Evolutionary conservation across 1,140 invertebrate genomes (phyloP), one percentile per base, ranked within the genome.

Genomic region (Cotesia glomerata): DNA sequence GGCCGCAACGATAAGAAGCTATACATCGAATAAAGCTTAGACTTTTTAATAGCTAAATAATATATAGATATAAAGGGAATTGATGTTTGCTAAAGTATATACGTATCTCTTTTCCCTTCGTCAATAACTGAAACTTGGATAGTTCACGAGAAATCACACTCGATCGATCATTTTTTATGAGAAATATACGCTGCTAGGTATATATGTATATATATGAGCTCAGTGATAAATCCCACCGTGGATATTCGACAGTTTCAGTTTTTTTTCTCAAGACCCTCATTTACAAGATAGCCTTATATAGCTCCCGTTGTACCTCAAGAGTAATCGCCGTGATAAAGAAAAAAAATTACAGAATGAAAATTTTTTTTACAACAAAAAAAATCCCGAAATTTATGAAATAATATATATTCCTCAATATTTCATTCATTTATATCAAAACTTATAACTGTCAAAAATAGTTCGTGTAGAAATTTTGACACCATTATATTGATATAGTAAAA

Each of bases 131-230:
- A 11, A 9, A 8, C 39, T 45, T 45, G 65, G 18, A 5, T 45
- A 18, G 7, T 34, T 4, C 13, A 32, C 49, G 63, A 72, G 18
- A 72, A 67, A 74, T 73, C 52, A 64, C 54, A 70, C 63, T 56
- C 73, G 74, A 78, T 80, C 75, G 69, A 80, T 80, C 77, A 80
- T 76, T 76, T 78, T 76, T 78, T 75, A 76, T 77, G 73, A 72
- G 74, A 76, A 72, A 74, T 61, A 66, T 61, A 66, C 71, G 62
- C 54, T 14, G 2, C 39, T 52, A 9, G n/a, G 16, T 69, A 54
- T 16, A 52, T 71, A 52, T 58, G 62, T 18, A 62, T 61, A 70
- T 61, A 45, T 63, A 51, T 65, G 49, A 67, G 39, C 36, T 64
- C 63, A 26, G 35, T 68, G 74, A 78, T 71, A 77, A 77, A 78